Evolutionary conservation across 1,140 invertebrate genomes (phyloP).

Genomic region (Drosophila sechellia): DNA sequence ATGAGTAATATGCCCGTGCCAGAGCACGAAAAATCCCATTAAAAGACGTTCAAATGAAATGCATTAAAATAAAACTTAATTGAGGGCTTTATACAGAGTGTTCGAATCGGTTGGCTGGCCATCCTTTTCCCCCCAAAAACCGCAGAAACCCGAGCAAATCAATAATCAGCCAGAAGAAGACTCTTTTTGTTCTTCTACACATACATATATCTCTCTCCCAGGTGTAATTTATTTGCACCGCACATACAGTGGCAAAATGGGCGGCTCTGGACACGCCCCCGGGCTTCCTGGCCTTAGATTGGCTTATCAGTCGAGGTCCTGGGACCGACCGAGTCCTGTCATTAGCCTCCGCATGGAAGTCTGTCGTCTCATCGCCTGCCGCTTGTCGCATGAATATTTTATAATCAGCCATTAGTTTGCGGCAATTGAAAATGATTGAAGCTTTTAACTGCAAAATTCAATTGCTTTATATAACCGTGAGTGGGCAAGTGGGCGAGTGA

Average conservation of each 20-base stretch:
- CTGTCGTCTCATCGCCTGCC: slow-evolving; percentile 37
- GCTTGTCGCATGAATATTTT: slow-evolving; percentile 81
- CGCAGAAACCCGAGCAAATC: slow-evolving; percentile 69
- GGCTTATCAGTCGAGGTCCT: slow-evolving; percentile 49
- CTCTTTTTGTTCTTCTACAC: slow-evolving; percentile 6
- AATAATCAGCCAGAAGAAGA: slow-evolving; percentile 57
- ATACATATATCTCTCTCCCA: slow-evolving; percentile 17
- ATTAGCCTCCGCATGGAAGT: slow-evolving; percentile 48
- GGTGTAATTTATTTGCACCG: slow-evolving; percentile 63
- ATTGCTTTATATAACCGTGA: slow-evolving; percentile 61
- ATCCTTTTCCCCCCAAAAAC: slow-evolving; percentile 17
- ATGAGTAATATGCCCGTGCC: slow-evolving; percentile 73
- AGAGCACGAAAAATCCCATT: slow-evolving; percentile 73
- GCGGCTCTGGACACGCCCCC: slow-evolving; percentile 29
- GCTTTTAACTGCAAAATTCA: slow-evolving; percentile 82
- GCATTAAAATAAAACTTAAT: slow-evolving; percentile 82
- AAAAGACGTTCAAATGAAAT: slow-evolving; percentile 81
- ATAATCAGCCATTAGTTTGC: slow-evolving; percentile 81
- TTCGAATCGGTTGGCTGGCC: slow-evolving; percentile 13
- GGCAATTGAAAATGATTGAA: slow-evolving; percentile 83
- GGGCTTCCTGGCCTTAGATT: slow-evolving; percentile 57
- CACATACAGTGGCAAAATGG: slow-evolving; percentile 28
- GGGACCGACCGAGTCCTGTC: slow-evolving; percentile 30
- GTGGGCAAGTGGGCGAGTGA: background rate
- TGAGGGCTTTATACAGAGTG: slow-evolving; percentile 64